phyloP scores from a whole-genome alignment of 2,888 invertebrate species.

The Copidosoma aretas region DNA sequence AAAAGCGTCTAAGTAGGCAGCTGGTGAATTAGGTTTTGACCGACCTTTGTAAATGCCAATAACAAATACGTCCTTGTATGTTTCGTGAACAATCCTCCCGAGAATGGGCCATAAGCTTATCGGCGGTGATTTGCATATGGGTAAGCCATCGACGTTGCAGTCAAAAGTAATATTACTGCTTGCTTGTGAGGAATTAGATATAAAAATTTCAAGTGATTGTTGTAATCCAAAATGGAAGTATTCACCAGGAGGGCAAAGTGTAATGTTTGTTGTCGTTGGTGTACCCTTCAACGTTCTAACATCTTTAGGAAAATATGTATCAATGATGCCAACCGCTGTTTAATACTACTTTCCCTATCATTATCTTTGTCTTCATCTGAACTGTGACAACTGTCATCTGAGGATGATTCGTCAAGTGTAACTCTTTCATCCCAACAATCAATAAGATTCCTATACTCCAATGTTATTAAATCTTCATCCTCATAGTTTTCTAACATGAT shows the following conservation, averaged over 20 bases:
- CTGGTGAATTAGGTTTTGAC: not conserved
- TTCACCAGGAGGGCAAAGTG: not conserved
- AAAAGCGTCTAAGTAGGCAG: not conserved
- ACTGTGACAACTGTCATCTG: too few species aligned
- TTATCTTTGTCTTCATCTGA: too few species aligned
- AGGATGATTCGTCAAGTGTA: too few species aligned
- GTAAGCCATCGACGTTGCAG: not conserved
- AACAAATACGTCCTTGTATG: not conserved
- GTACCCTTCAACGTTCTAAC: not conserved
- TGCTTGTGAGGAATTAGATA: not conserved
- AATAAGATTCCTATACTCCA: too few species aligned
- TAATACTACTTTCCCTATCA: too few species aligned
- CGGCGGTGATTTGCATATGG: not conserved
- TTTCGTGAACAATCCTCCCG: not conserved
- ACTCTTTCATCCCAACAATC: too few species aligned
- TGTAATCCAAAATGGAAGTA: not conserved
- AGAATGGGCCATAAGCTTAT: not conserved
- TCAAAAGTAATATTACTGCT: not conserved
- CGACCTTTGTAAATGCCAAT: not conserved
- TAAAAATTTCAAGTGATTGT: not conserved
- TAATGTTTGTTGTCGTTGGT: not conserved
- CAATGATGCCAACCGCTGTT: too few species aligned
- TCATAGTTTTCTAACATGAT: too few species aligned
- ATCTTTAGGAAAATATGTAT: not conserved
- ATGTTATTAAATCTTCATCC: too few species aligned